Conservation (phyloP, 2,888 invertebrate species). For the Xiphydria camelus region DNA sequence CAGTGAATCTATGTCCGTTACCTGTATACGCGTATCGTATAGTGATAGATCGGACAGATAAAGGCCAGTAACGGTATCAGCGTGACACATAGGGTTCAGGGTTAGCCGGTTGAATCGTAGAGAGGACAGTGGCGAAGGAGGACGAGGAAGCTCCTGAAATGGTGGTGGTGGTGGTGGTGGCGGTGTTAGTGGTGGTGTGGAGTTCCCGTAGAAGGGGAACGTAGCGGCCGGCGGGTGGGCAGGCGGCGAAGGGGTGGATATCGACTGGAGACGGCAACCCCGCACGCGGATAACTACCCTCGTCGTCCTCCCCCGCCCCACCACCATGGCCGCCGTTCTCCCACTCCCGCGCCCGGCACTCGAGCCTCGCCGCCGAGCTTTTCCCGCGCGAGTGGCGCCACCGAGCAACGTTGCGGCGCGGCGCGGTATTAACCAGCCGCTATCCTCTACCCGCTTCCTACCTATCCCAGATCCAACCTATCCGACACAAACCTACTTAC, state of each 20-base stretch:
- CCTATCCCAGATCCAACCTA: constrained; percentile 36
- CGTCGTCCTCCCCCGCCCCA: background rate
- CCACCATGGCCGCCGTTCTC: constrained; percentile 6
- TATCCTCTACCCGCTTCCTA: constrained; percentile 30
- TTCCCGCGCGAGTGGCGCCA: constrained; percentile 37
- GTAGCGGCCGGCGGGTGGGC: constrained; percentile 4
- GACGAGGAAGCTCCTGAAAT: background rate
- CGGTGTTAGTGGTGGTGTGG: constrained; percentile 20
- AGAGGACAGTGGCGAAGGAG: background rate
- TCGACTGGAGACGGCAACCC: constrained; percentile 33
- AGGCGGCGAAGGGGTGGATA: constrained; percentile 30
- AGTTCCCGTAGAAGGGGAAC: background rate
- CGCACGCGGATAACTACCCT: constrained; percentile 16
- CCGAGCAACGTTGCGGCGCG: constrained; percentile 27
- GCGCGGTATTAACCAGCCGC: constrained; percentile 27
- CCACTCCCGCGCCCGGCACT: constrained; percentile 12
- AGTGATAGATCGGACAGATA: too few species aligned
- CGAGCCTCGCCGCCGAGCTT: constrained; percentile 25
- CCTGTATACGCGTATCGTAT: too few species aligned
- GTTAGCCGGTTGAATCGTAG: constrained; percentile 3
- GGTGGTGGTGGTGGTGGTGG: background rate
- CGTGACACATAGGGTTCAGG: constrained; percentile 1
- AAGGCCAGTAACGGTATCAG: too few species aligned
- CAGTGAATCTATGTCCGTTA: too few species aligned
- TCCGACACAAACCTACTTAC: constrained; percentile 35